phyloP scores from a whole-genome alignment of 2,797 vertebrate species.

The Xenentodon cancila region DNA sequence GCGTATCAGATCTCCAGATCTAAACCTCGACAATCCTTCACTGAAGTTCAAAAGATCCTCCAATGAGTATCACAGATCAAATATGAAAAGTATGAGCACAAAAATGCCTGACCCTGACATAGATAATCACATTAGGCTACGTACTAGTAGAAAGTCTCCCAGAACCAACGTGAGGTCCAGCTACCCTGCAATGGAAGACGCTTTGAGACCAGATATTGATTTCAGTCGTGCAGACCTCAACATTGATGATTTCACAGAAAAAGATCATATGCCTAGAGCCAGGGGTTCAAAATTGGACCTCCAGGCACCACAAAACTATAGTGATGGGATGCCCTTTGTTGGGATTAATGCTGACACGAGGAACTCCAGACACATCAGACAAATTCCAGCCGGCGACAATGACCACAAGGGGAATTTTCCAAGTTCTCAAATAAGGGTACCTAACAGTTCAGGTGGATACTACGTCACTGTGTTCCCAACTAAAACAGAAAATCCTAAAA shows the following conservation, averaged over 20 bases:
- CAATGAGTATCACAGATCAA: slow-evolving; percentile 36
- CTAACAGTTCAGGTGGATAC: slow-evolving; percentile 45
- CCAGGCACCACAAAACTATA: slow-evolving; percentile 3
- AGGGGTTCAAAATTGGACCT: slow-evolving; percentile 47
- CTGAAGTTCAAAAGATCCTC: slow-evolving; percentile 35
- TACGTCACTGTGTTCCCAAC: slow-evolving; percentile 61
- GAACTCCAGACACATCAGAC: slow-evolving; percentile 18
- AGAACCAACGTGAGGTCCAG: slow-evolving; percentile 32
- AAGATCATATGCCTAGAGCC: slow-evolving; percentile 59
- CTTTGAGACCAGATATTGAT: slow-evolving; percentile 26
- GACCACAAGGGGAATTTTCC: background rate
- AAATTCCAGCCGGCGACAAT: slow-evolving; percentile 3
- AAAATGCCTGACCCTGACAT: slow-evolving; percentile 60
- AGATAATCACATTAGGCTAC: slow-evolving; percentile 43
- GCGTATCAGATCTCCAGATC: slow-evolving; percentile 46
- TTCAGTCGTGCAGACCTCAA: slow-evolving; percentile 66
- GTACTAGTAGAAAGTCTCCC: slow-evolving; percentile 13
- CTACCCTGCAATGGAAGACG: slow-evolving; percentile 30
- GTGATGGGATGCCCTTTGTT: slow-evolving; percentile 6
- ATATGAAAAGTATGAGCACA: slow-evolving; percentile 32
- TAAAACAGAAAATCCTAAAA: slow-evolving; percentile 37
- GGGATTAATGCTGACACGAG: slow-evolving; percentile 13
- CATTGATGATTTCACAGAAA: slow-evolving; percentile 75
- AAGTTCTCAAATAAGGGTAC: slow-evolving; percentile 9
- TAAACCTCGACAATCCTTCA: slow-evolving; percentile 50